Evolutionary conservation across 2,797 vertebrate species (phyloP).

Genomic region (Enteromius trimaculatus): DNA sequence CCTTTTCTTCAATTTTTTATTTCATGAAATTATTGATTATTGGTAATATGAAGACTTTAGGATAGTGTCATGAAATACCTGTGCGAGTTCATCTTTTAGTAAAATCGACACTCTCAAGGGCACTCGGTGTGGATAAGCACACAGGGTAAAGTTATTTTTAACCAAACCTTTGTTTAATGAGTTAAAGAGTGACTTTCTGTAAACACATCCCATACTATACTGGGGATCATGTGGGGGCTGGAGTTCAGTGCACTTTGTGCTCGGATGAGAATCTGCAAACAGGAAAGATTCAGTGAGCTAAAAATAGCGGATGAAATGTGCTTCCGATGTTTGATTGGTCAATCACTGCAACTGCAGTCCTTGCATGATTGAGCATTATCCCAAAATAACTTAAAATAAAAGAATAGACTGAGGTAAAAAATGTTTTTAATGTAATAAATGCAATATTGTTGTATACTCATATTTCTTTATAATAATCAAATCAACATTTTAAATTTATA

Average conservation of each 20-base stretch:
- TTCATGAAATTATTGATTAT: not conserved
- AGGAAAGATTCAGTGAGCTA: conserved; percentile 20
- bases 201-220: conserved; percentile 24
- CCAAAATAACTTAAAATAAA: not conserved
- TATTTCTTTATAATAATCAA: not conserved
- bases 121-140: conserved; percentile 7
- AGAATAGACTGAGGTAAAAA: too few relatives aligned
- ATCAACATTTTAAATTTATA: not conserved
- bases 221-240: conserved; percentile 12
- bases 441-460: not conserved
- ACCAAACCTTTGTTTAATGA: not conserved
- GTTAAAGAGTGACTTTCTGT: conserved; percentile 31
- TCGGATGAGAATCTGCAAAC: not conserved
- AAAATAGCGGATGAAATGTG: conserved; percentile 35
- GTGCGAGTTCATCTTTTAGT: not conserved
- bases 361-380: not conserved
- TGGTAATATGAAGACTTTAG: not conserved
- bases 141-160: conserved; percentile 52
- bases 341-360: not conserved
- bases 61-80: not conserved
- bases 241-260: conserved; percentile 36
- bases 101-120: not conserved
- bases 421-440: too few relatives aligned
- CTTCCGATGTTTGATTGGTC: not conserved
- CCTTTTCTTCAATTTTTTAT: not conserved